A percentile compares a stretch with the other conserved stretches of the same genome.
phyloP scores from a whole-genome alignment of 92 coral and sea anemone genomes.

The Pocillopora grandis region DNA sequence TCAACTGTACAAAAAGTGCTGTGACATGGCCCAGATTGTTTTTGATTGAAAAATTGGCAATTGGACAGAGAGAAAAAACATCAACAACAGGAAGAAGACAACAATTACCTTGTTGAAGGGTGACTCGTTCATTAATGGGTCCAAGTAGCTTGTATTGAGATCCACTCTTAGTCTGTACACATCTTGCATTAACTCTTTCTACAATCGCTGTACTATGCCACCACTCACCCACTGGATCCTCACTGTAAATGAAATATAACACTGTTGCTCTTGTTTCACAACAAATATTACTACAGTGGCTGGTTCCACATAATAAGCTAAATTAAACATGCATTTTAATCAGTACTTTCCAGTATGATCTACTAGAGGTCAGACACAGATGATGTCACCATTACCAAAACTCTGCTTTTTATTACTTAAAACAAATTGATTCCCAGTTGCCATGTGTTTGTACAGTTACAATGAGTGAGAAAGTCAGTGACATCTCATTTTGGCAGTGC shows the following conservation, averaged over 20 bases:
- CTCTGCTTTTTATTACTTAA: too few relatives aligned
- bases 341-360: neutral
- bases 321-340: neutral
- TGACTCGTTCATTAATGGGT: constrained; percentile 57
- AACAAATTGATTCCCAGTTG: too few relatives aligned
- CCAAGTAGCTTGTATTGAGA: constrained; percentile 82
- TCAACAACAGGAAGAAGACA: too few relatives aligned
- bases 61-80: too few relatives aligned
- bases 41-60: neutral
- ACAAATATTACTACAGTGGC: too few relatives aligned
- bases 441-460: too few relatives aligned
- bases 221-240: constrained; percentile 68
- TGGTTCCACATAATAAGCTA: neutral
- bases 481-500: too few relatives aligned
- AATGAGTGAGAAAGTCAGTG: too few relatives aligned
- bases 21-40: neutral
- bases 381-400: too few relatives aligned
- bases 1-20: too few relatives aligned
- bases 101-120: constrained; percentile 60
- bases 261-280: too few relatives aligned
- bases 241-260: constrained; percentile 32
- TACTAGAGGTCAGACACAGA: neutral
- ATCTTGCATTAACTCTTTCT: constrained; percentile 48
- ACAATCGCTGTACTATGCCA: constrained; percentile 92
- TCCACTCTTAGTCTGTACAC: constrained; percentile 73